These are phyloP conservation scores for Labeo catla DNA, from an alignment of 2,113 vertebrate species.

Conservation along the genomic window DNA sequence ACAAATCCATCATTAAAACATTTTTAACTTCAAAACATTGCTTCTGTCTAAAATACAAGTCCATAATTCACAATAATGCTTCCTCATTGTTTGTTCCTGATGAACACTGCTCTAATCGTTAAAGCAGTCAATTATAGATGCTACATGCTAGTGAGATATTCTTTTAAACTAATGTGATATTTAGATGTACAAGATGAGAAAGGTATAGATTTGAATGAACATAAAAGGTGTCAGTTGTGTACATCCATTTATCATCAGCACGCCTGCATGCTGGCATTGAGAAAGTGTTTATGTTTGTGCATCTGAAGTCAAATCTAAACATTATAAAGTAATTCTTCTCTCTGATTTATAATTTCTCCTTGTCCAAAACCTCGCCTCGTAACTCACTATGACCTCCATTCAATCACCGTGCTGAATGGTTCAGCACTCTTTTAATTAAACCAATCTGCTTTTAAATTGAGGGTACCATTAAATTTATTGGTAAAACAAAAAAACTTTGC, in stretches of 20 bases:
- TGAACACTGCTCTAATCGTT: not conserved
- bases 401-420: not conserved
- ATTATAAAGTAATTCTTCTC: not conserved
- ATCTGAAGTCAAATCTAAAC: not conserved
- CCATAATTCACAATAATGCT: too few relatives aligned
- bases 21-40: too few relatives aligned
- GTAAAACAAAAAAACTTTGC: slow-evolving; percentile 4
- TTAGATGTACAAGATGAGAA: not conserved
- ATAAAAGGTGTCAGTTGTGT: not conserved
- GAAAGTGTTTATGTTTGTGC: not conserved
- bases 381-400: not conserved
- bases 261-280: not conserved
- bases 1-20: too few relatives aligned
- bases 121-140: not conserved
- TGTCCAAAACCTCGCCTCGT: not conserved
- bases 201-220: not conserved
- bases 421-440: slow-evolving; percentile 36
- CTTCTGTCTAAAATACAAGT: too few relatives aligned
- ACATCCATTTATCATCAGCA: not conserved
- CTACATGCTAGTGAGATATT: not conserved
- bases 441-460: slow-evolving; percentile 27
- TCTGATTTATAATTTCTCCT: slow-evolving; percentile 15
- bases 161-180: not conserved
- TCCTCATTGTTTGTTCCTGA: too few relatives aligned
- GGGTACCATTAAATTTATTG: slow-evolving; percentile 1